Evolutionary conservation across 2,888 invertebrate species (phyloP).

Genomic region (Seladonia tumulorum): DNA sequence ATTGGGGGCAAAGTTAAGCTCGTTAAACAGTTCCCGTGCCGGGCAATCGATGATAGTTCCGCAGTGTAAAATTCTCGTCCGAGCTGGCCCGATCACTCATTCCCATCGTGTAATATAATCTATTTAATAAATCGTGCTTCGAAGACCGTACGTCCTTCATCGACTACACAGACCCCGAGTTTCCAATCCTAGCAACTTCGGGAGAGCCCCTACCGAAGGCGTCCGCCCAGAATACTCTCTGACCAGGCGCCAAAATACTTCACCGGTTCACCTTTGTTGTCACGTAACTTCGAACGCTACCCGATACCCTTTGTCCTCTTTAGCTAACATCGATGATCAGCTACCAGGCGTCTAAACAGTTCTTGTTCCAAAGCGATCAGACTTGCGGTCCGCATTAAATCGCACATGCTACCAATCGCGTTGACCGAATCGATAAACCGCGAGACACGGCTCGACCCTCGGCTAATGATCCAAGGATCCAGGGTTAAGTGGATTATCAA

Average conservation of each 20-base stretch:
- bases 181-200: background rate
- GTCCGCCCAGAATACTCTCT: background rate
- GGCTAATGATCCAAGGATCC: background rate
- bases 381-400: slow-evolving; percentile 26
- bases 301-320: slow-evolving; percentile 47
- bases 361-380: slow-evolving; percentile 32
- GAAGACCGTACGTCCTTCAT: background rate
- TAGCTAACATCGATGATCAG: slow-evolving; percentile 36
- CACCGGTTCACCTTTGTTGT: slow-evolving; percentile 41
- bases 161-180: background rate
- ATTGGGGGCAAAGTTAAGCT: slow-evolving; percentile 74
- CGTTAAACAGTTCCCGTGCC: slow-evolving; percentile 73
- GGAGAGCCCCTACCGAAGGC: background rate
- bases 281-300: slow-evolving; percentile 47
- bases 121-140: slow-evolving; percentile 38
- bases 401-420: slow-evolving; percentile 15
- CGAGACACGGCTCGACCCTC: background rate
- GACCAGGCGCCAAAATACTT: slow-evolving; percentile 55
- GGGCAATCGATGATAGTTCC: slow-evolving; percentile 70
- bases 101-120: slow-evolving; percentile 31
- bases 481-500: background rate
- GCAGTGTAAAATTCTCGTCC: slow-evolving; percentile 71
- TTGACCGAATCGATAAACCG: slow-evolving; percentile 24
- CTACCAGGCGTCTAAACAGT: slow-evolving; percentile 2
- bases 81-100: slow-evolving; percentile 53